These are phyloP conservation scores for Ips typographus DNA, from an alignment of 1,140 invertebrate species.

Conservation along the genomic window DNA sequence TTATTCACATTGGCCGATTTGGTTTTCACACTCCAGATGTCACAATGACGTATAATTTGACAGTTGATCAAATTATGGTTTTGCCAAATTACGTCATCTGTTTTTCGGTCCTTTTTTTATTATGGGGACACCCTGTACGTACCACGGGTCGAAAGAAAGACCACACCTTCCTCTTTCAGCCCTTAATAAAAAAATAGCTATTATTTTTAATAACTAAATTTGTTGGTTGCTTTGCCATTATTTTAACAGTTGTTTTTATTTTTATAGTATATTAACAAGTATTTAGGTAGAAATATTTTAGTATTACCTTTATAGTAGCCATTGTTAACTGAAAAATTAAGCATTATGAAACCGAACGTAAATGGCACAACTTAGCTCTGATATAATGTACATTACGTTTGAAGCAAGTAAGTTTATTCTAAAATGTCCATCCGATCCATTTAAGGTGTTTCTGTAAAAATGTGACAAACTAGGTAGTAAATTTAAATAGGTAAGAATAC, in stretches of 20 bases:
- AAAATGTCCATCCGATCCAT: slow-evolving; percentile 37
- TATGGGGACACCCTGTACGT: too few species aligned
- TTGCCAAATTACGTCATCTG: too few species aligned
- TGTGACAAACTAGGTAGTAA: slow-evolving; percentile 32
- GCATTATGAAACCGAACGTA: slow-evolving; percentile 21
- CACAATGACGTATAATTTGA: too few species aligned
- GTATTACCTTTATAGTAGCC: slow-evolving; percentile 30
- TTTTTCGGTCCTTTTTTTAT: too few species aligned
- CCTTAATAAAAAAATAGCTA: too few species aligned
- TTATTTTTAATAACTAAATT: too few species aligned
- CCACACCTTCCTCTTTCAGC: too few species aligned
- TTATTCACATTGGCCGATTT: too few species aligned
- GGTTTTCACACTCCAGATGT: too few species aligned
- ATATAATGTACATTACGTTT: slow-evolving; percentile 22
- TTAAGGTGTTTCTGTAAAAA: slow-evolving; percentile 30
- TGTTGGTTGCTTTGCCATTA: too few species aligned
- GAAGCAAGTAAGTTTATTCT: slow-evolving; percentile 29
- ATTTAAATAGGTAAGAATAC: slow-evolving; percentile 24
- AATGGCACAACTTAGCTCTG: slow-evolving; percentile 24
- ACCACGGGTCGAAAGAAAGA: too few species aligned
- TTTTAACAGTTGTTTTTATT: slow-evolving; percentile 4
- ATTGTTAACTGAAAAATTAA: slow-evolving; percentile 14
- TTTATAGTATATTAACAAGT: slow-evolving; percentile 7
- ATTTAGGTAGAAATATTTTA: slow-evolving; percentile 8
- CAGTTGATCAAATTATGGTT: too few species aligned